Percentiles rank a stretch among this genome's conserved stretches.
Evolutionary conservation across 2,888 invertebrate genomes (phyloP).

Genomic region (Thereva nobilitata): DNA sequence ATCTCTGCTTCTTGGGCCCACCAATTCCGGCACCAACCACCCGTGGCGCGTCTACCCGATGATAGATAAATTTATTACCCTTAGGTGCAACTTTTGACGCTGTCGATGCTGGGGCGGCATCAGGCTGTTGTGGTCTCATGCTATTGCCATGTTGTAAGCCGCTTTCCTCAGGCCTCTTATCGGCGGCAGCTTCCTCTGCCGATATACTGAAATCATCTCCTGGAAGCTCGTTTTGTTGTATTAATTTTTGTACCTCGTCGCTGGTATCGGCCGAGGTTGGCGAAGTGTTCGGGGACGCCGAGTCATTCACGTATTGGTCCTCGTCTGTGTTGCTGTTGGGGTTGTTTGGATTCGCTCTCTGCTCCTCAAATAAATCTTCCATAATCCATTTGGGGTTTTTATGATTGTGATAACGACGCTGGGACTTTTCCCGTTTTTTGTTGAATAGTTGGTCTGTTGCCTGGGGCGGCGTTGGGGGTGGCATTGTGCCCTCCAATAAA

Average conservation of each 20-base stretch:
- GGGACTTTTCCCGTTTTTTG: constrained; percentile 51
- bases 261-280: constrained; percentile 15
- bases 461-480: constrained; percentile 47
- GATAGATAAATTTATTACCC: constrained; percentile 55
- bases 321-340: constrained; percentile 35
- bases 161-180: constrained; percentile 16
- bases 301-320: constrained; percentile 39
- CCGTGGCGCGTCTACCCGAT: constrained; percentile 53
- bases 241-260: constrained; percentile 41
- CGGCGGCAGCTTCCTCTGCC: constrained; percentile 37
- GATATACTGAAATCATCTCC: constrained; percentile 49
- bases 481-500: constrained; percentile 54
- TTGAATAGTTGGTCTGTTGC: not conserved
- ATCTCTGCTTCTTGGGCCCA: constrained; percentile 51
- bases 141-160: constrained; percentile 14
- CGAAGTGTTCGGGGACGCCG: constrained; percentile 3
- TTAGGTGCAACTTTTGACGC: constrained; percentile 40
- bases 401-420: constrained; percentile 43
- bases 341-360: constrained; percentile 45
- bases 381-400: constrained; percentile 46
- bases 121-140: constrained; percentile 3
- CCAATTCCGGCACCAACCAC: constrained; percentile 48
- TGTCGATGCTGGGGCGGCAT: constrained; percentile 15
- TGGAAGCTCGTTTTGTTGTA: constrained; percentile 50
- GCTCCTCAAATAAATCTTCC: constrained; percentile 52